Base-by-base conservation (phyloP, 2,888 invertebrate species). In the Orthosia gothica region DNA sequence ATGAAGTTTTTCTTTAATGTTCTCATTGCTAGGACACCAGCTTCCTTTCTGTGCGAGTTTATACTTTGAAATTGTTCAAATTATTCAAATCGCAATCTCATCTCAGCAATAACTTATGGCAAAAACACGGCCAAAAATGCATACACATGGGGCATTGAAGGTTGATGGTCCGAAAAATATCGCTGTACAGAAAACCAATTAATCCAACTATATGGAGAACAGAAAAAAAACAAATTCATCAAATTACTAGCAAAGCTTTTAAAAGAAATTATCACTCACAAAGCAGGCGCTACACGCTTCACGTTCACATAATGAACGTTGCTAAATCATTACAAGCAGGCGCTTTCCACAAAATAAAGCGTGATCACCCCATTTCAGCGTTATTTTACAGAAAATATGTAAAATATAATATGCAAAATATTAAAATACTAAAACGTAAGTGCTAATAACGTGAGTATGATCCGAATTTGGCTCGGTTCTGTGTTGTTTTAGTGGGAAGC, bases 381-480 rank as follows among this genome's bases (percentile, higher is more conserved):
- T 64, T 61, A 81, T 62, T 81, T 74, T 23, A 32, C 64, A 62
- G 55, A 65, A 65, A 79, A 77, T 72, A 54, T 65, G 61, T 72
- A 71, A 85, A 74, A 70, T 54, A 59, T 69, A 32, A 26, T 52
- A 61, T 67, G 78, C 81, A 77, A 83, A n/a, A 83, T 83, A 74
- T 73, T 83, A 54, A 68, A 61, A 80, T 80, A 77, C 78, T 87
- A 70, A 87, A 86, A 76, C 71, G 32, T 76, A 76, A 82, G 80
- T 81, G 78, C 77, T 85, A 81, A 87, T 87, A 81, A 83, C 79
- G 83, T 74, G 79, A 76, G 65, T 82, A 87, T 86, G 86, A 86
- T 81, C 86, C 81, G 45, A 83, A 90, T 92, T 92, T 92, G 92
- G 92, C 92, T 89, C 90, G 85, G 74, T 70, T 65, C 85, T 78